Conservation (phyloP, 2,888 invertebrate species). For the Aspidiotus rigidus region DNA sequence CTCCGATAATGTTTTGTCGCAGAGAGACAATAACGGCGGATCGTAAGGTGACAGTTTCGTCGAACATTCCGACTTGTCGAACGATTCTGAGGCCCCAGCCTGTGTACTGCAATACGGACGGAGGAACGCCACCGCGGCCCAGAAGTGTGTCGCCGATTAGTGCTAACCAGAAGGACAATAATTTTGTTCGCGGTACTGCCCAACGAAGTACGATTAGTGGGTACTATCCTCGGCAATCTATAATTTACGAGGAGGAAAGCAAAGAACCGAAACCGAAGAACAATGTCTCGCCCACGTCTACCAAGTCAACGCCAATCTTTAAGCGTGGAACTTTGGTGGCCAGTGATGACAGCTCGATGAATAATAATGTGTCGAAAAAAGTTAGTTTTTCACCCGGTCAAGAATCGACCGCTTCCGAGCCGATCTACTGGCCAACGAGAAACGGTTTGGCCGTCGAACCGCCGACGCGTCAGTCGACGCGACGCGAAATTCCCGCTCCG, state of each 20-base stretch:
- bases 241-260: conserved; percentile 36
- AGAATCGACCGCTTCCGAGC: conserved; percentile 32
- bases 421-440: conserved; percentile 38
- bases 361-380: conserved; percentile 35
- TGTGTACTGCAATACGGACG: background rate
- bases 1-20: background rate
- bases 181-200: conserved; percentile 25
- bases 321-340: conserved; percentile 8
- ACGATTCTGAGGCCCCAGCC: conserved; percentile 9
- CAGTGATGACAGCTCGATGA: background rate
- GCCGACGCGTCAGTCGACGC: conserved; percentile 37
- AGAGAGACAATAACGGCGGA: background rate
- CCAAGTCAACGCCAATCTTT: background rate
- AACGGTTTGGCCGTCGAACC: conserved; percentile 38
- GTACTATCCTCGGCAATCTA: conserved; percentile 34
- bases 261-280: background rate
- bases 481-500: background rate
- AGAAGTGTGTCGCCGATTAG: conserved; percentile 6
- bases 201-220: conserved; percentile 31
- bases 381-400: conserved; percentile 37
- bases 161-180: background rate
- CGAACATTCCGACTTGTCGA: no score
- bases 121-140: background rate
- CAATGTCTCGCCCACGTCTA: background rate
- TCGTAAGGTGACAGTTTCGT: background rate